phyloP scores from a whole-genome alignment of 2,113 vertebrate genomes.

The Otus sunia region DNA sequence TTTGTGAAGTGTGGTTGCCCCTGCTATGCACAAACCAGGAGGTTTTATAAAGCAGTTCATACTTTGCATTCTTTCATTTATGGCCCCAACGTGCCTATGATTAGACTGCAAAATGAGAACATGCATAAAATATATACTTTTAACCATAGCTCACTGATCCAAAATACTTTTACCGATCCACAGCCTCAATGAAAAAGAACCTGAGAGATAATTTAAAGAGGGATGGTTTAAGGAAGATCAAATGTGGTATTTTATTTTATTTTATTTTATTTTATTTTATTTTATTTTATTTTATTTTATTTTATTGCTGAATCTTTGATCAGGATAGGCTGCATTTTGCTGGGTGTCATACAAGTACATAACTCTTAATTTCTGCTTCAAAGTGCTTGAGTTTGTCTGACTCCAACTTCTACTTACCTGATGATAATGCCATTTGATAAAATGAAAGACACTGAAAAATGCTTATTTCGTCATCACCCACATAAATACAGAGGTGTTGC shows the following conservation, averaged over 20 bases:
- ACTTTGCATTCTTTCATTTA: neutral
- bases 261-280: neutral
- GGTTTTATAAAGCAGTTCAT: neutral
- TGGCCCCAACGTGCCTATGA: neutral
- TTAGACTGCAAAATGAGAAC: neutral
- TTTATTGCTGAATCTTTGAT: neutral
- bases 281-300: neutral
- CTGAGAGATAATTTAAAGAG: neutral
- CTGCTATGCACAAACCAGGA: neutral
- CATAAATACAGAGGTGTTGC: neutral
- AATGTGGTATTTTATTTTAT: neutral
- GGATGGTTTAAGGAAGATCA: neutral
- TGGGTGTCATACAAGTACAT: neutral
- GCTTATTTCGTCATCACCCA: neutral
- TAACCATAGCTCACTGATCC: neutral
- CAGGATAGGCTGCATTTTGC: neutral
- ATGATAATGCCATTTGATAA: neutral
- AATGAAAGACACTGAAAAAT: neutral
- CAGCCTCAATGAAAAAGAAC: neutral
- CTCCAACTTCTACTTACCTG: neutral
- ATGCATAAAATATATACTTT: neutral
- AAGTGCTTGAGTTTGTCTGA: neutral
- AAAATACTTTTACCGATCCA: neutral
- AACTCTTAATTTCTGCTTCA: neutral
- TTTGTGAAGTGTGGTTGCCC: neutral